Evolutionary conservation across 2,113 vertebrate species (phyloP), one percentile per base, ranked within the genome.

Genomic region (Glareola pratincola): DNA sequence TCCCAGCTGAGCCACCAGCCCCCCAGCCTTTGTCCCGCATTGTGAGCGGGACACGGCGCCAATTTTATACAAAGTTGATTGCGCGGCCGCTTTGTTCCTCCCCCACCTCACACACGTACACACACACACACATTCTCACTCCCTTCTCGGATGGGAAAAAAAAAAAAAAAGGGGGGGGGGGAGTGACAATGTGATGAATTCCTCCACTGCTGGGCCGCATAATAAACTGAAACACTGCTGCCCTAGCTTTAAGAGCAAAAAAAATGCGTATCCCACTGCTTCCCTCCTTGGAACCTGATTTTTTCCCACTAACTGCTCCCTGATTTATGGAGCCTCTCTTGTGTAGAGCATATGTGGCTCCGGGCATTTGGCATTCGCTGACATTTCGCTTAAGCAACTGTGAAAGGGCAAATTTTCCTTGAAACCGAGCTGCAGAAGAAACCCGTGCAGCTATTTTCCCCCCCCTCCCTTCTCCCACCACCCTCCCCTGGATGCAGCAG

Each of bases 41-140:
- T 98, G 98, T 98, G 97, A 90, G 85, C 51, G 71, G 97, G 98
- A 98, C 98, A 98, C 97, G 97, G 98, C 77, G 83, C 96, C 98
- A 97, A 98, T 98, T 99, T 98, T 98, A 98, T 98, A 98, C 98
- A 91, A 95, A 98, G 98, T 97, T 97, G 98, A 98, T 99, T 97
- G 98, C 98, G 98, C 96, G 97, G 98, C 98, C 88, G 96, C 98
- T 99, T 99, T 99, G 98, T 99, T 97, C 80, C 68, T 62, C 82
- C 51, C 73, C 94, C 97, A 86, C 97, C 97, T 94, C 96, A 75
- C 96, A 89, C 96, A 63, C 98, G 92, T 50, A 83, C 43, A 41
- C 72, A 19, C 67, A 13, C 94, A 91, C 88, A 19, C 53, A 22
- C 47, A 21, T 32, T 5, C 86, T 53, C 14, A 3, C 67, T 20